A percentile compares a stretch with the other conserved stretches of the same genome.
Conservation (phyloP, 2,888 invertebrate genomes). For the Melinaea menophilus region DNA sequence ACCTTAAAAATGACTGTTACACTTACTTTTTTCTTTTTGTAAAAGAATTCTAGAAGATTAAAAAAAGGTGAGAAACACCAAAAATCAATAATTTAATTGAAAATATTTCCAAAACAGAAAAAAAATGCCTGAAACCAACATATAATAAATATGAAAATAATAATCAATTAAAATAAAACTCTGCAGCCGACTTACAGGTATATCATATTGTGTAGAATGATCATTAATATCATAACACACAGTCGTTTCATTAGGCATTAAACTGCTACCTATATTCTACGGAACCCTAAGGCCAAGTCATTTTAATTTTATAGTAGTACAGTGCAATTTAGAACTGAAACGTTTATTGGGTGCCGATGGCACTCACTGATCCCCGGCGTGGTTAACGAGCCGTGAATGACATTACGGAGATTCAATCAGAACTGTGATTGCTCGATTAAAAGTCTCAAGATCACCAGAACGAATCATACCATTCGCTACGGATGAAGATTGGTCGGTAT, state of each 20-base stretch:
- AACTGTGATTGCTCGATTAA: conserved; percentile 53
- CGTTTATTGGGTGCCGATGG: conserved; percentile 52
- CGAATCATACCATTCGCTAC: conserved; percentile 36
- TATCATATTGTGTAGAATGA: too few relatives aligned
- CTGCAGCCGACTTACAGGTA: too few relatives aligned
- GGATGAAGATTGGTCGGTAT: conserved; percentile 36
- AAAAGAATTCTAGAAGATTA: background rate
- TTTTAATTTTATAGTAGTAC: conserved; percentile 33
- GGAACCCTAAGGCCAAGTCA: conserved; percentile 17
- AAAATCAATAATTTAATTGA: too few relatives aligned
- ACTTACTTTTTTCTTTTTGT: background rate
- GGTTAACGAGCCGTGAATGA: conserved; percentile 66
- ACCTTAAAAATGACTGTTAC: background rate
- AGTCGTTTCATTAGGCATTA: too few relatives aligned
- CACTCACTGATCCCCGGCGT: conserved; percentile 45
- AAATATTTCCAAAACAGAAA: too few relatives aligned
- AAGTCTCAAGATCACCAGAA: conserved; percentile 43
- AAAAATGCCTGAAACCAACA: too few relatives aligned
- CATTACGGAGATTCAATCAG: conserved; percentile 64
- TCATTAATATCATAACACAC: too few relatives aligned
- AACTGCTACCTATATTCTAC: background rate
- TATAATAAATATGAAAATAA: too few relatives aligned
- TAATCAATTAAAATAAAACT: too few relatives aligned
- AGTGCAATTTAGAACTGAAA: conserved; percentile 45
- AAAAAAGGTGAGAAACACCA: too few relatives aligned